These are phyloP conservation scores for Calliscelio sp. DNA, from an alignment of 2,888 invertebrate species.

Conservation along the genomic window DNA sequence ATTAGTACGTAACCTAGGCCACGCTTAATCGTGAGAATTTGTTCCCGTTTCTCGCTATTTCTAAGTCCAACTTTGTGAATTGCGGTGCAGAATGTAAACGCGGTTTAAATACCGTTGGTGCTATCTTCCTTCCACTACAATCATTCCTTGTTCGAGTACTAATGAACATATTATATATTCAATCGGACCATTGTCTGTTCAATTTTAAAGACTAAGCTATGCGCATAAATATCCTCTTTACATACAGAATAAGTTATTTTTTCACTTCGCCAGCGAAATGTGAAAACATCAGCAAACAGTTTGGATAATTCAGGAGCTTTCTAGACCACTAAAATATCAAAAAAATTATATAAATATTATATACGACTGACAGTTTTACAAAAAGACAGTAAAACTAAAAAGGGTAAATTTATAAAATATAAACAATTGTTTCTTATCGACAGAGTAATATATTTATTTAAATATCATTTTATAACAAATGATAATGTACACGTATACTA, in stretches of 20 bases:
- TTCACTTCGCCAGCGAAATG: background rate
- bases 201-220: slow-evolving; percentile 42
- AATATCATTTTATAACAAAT: slow-evolving; percentile 63
- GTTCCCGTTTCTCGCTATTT: slow-evolving; percentile 3
- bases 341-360: too few species aligned
- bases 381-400: background rate
- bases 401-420: background rate
- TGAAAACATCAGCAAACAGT: background rate
- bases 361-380: too few species aligned
- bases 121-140: slow-evolving; percentile 26
- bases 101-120: slow-evolving; percentile 7
- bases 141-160: slow-evolving; percentile 21
- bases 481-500: slow-evolving; percentile 30
- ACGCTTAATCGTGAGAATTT: background rate
- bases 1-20: background rate
- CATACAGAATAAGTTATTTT: background rate
- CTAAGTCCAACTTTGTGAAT: background rate
- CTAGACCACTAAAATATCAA: too few species aligned
- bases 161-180: slow-evolving; percentile 42
- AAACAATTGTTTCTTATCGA: background rate
- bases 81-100: background rate
- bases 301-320: background rate
- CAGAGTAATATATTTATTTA: slow-evolving; percentile 23
- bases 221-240: slow-evolving; percentile 31
- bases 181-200: slow-evolving; percentile 36